phyloP scores from a whole-genome alignment of 53 echinoderm and acorn worm species.

The Astropecten irregularis region DNA sequence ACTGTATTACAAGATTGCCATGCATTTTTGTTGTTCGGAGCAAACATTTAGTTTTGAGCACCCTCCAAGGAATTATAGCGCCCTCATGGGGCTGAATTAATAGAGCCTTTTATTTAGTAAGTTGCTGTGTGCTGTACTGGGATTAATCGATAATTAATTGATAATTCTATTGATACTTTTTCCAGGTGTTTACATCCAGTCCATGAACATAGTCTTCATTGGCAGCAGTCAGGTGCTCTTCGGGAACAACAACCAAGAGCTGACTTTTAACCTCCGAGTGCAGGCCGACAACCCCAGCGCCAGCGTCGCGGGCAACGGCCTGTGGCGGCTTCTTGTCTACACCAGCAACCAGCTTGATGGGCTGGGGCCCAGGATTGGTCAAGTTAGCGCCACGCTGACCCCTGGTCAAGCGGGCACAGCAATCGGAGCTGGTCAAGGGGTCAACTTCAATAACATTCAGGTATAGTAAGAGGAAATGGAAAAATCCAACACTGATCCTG shows the following conservation, averaged over 20 bases:
- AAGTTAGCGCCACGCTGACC: slow-evolving; percentile 37
- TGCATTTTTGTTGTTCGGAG: too few species aligned
- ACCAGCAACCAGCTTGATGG: slow-evolving; percentile 51
- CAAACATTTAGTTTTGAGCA: too few species aligned
- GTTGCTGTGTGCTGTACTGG: too few species aligned
- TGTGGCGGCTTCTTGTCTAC: slow-evolving; percentile 63
- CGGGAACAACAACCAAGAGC: slow-evolving; percentile 37
- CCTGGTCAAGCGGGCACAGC: slow-evolving; percentile 31
- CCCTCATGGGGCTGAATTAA: too few species aligned
- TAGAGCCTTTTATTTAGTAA: too few species aligned
- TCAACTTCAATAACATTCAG: slow-evolving; percentile 34
- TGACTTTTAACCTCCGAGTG: slow-evolving; percentile 56
- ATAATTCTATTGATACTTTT: too few species aligned
- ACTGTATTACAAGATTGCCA: too few species aligned
- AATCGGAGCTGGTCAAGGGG: slow-evolving; percentile 29
- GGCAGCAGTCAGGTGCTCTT: slow-evolving; percentile 11
- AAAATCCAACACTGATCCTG: too few species aligned
- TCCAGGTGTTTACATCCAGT: slow-evolving; percentile 48
- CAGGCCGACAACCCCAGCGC: slow-evolving; percentile 46
- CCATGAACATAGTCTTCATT: background rate
- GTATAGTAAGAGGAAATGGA: background rate
- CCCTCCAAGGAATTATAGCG: too few species aligned
- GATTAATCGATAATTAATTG: too few species aligned
- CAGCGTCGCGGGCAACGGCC: slow-evolving; percentile 51
- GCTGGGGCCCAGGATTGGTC: slow-evolving; percentile 35